Evolutionary conservation across 2,113 vertebrate genomes (phyloP).

Genomic region (Gymnobelideus leadbeateri): DNA sequence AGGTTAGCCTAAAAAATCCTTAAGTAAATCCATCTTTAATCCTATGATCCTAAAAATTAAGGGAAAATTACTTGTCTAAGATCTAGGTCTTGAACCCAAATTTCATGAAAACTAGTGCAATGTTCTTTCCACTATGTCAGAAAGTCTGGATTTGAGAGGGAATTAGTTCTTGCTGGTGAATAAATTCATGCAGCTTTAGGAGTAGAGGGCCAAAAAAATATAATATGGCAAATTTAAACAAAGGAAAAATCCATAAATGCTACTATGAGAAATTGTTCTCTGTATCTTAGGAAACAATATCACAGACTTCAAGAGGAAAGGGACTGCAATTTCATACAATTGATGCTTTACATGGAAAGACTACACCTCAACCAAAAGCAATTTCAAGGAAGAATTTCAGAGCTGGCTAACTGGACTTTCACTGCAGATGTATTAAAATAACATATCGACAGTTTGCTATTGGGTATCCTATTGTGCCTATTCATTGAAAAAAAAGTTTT

Average conservation of each 20-base stretch:
- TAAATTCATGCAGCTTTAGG: background rate
- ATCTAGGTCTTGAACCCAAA: background rate
- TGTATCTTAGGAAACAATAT: conserved; percentile 60
- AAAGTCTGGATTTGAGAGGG: background rate
- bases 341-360: conserved; percentile 74
- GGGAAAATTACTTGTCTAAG: background rate
- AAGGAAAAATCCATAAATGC: background rate
- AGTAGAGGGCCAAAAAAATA: background rate
- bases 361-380: conserved; percentile 61
- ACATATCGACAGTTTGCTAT: conserved; percentile 43
- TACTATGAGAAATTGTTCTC: background rate
- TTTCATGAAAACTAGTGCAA: background rate
- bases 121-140: background rate
- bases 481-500: conserved; percentile 32
- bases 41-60: background rate
- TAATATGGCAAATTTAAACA: background rate
- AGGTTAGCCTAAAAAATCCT: background rate
- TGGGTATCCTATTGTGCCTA: conserved; percentile 42
- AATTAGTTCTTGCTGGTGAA: background rate
- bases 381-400: conserved; percentile 45
- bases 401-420: background rate
- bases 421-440: background rate
- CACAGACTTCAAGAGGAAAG: conserved; percentile 70
- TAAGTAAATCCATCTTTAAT: background rate
- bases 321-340: conserved; percentile 56